Evolutionary conservation across 1,140 invertebrate genomes (phyloP), one percentile per base, ranked within the genome.

Genomic region (Drosophila lowei): DNA sequence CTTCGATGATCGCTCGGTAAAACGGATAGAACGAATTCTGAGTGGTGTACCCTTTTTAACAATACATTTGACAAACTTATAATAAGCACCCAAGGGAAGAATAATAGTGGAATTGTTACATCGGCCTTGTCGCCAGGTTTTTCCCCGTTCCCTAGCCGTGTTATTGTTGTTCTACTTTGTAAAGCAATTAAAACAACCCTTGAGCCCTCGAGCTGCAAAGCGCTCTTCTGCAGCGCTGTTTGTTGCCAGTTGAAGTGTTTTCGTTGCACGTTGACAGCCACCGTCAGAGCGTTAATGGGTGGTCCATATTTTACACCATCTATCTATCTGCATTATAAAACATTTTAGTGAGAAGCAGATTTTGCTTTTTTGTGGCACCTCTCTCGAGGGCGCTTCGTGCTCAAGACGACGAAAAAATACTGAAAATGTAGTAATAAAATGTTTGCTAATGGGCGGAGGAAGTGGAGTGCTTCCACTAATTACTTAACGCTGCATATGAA

Each of bases 1-100:
- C 70, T 79, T 86, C 85, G 84, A 90, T 90, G 86, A 89, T 90
- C 86, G 84, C 84, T 90, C 79, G 80, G 78, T 81, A 59, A 61
- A 50, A 81, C 71, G 76, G 65, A 79, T 77, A 89, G 77, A 83
- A 75, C 81, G 76, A 89, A 88, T 90, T 89, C 81, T 83, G 81
- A 86, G 88, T 89, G 85, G 85, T 88, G 28, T 42, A 30, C 7
- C 38, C 48, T 71, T 79, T 81, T 81, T 21, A 54, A 43, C 6
- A 76, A 83, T 73, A 41, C 55, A 73, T 85, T 52, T 53, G 3
- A 38, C 11, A 38, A 5, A 67, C 63, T 16, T 9, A 15, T n/a
- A 25, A 21, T 13, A n/a, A 8, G 21, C 13, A 16, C 5, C 2
- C 1, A 34, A 41, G 9, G 18, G 18, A 18, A 2, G 2, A 18